Conservation (phyloP, 1,140 invertebrate species). For the Stegodyphus mimosarum region DNA sequence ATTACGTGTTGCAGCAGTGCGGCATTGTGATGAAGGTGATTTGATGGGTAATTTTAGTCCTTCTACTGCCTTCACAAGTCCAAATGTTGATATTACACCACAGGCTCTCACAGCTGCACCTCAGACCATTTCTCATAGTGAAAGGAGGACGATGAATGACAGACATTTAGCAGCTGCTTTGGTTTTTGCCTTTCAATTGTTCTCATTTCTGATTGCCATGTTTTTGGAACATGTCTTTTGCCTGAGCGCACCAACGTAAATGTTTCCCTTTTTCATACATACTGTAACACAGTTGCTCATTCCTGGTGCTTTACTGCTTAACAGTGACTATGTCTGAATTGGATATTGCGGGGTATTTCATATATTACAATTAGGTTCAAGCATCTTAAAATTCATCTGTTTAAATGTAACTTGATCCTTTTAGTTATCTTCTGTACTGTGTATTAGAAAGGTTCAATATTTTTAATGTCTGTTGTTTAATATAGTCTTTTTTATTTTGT, state of each 20-base stretch:
- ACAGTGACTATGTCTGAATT: not conserved
- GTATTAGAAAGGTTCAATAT: no score
- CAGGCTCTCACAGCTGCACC: conserved; percentile 61
- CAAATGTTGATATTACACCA: conserved; percentile 61
- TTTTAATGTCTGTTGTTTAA: no score
- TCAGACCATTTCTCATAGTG: conserved; percentile 48
- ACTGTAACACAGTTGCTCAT: conserved; percentile 21
- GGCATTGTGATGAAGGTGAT: conserved; percentile 71
- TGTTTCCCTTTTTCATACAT: not conserved
- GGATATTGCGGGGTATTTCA: no score
- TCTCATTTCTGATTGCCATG: conserved; percentile 75
- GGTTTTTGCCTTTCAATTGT: conserved; percentile 73
- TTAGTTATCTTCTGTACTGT: no score
- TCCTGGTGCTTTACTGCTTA: conserved; percentile 34
- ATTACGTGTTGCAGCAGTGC: conserved; percentile 79
- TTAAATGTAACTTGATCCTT: no score
- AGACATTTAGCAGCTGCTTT: conserved; percentile 76
- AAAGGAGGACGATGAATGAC: conserved; percentile 73
- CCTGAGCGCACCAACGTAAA: conserved; percentile 50
- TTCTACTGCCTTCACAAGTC: conserved; percentile 72
- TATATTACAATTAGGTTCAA: not conserved
- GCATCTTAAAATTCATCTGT: no score
- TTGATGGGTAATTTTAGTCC: conserved; percentile 77
- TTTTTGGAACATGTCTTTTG: conserved; percentile 71
- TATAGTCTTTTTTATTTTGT: not conserved